A percentile compares a stretch with the other conserved stretches of the same genome.
phyloP scores from a whole-genome alignment of 2,888 invertebrate species.

The Leucophora obtusa region DNA sequence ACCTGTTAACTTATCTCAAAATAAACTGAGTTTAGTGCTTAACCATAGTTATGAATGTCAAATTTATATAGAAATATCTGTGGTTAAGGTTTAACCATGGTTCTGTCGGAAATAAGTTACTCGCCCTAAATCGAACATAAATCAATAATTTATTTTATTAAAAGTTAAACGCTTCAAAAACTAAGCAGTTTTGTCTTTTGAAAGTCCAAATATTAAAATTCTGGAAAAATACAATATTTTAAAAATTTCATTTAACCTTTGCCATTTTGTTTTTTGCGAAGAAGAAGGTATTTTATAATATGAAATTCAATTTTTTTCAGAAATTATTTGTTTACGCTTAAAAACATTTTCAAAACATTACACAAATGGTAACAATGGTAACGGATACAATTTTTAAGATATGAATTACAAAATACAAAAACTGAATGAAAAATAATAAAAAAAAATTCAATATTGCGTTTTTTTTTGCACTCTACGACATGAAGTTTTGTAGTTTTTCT shows the following conservation, averaged over 20 bases:
- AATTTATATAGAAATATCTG: too few relatives aligned
- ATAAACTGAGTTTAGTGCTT: too few relatives aligned
- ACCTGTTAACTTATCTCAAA: too few relatives aligned
- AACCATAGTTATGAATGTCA: too few relatives aligned
- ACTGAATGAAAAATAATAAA: background rate
- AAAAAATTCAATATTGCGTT: background rate
- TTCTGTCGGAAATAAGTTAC: too few relatives aligned
- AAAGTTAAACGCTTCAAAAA: too few relatives aligned
- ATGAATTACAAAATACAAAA: background rate
- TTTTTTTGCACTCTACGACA: background rate
- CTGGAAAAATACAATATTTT: background rate
- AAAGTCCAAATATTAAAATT: background rate
- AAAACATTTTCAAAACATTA: conserved; percentile 16
- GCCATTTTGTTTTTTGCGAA: conserved; percentile 8
- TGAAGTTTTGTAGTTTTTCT: conserved; percentile 4
- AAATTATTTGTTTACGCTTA: conserved; percentile 31
- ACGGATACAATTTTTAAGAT: conserved; percentile 12
- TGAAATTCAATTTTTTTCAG: background rate
- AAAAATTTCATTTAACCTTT: background rate
- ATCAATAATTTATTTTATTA: too few relatives aligned
- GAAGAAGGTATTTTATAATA: conserved; percentile 24
- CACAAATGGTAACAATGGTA: conserved; percentile 39
- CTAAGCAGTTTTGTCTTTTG: too few relatives aligned
- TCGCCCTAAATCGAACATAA: too few relatives aligned
- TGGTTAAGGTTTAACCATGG: too few relatives aligned